phyloP scores from a whole-genome alignment of 2,888 invertebrate genomes.

The Agonopterix heracliana region DNA sequence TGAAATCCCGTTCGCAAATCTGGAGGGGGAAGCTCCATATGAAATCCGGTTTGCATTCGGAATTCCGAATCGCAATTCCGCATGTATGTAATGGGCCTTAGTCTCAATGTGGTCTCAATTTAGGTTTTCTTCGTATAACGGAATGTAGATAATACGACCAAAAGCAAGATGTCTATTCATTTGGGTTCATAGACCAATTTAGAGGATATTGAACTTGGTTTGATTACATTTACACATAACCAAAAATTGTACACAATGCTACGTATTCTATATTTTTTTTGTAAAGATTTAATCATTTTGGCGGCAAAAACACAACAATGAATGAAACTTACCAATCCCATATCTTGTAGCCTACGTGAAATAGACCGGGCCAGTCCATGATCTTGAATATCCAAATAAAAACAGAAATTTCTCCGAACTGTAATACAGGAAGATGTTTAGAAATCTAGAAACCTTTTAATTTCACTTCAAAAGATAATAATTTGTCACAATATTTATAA shows the following conservation, averaged over 20 bases:
- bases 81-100: too few relatives aligned
- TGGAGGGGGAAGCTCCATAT: too few relatives aligned
- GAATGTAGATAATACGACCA: slow-evolving; percentile 42
- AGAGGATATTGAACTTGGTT: too few relatives aligned
- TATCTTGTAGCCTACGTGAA: slow-evolving; percentile 81
- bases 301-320: slow-evolving; percentile 35
- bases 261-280: slow-evolving; percentile 17
- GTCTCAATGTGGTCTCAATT: too few relatives aligned
- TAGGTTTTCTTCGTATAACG: slow-evolving; percentile 19
- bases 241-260: slow-evolving; percentile 28
- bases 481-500: slow-evolving; percentile 22
- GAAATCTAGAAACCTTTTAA: neutral
- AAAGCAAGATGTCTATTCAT: slow-evolving; percentile 8
- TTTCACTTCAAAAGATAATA: neutral
- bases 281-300: slow-evolving; percentile 29
- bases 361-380: slow-evolving; percentile 79
- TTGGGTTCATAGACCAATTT: too few relatives aligned
- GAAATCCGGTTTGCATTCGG: too few relatives aligned
- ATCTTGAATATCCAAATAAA: slow-evolving; percentile 86
- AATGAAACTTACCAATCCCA: slow-evolving; percentile 81
- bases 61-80: too few relatives aligned
- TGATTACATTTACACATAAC: slow-evolving; percentile 32
- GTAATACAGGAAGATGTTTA: slow-evolving; percentile 27
- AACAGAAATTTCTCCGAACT: slow-evolving; percentile 80
- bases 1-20: too few relatives aligned